Conservation (phyloP, 2,888 invertebrate genomes). For the Gryllus longicercus region DNA sequence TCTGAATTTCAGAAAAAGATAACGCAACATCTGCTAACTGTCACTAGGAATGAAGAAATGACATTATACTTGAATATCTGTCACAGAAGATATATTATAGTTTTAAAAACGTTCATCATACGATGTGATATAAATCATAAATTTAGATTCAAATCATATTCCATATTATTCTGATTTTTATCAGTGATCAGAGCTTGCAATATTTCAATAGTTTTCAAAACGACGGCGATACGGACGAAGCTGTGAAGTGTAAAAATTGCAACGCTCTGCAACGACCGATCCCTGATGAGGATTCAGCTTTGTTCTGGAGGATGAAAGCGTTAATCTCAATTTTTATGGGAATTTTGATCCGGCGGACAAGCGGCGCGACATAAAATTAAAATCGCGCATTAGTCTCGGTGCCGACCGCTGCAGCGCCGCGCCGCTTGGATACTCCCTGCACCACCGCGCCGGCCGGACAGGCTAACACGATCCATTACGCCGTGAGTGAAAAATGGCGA, state of each 20-base stretch:
- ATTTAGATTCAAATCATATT: too few species aligned
- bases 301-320: neutral
- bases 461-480: neutral
- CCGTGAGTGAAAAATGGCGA: constrained; percentile 17
- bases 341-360: neutral
- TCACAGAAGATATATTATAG: too few species aligned
- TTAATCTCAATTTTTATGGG: neutral
- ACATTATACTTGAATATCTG: too few species aligned
- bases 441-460: neutral
- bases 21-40: too few species aligned
- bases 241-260: neutral
- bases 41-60: too few species aligned
- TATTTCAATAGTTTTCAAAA: neutral
- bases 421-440: neutral
- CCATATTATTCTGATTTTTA: too few species aligned
- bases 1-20: too few species aligned
- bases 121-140: too few species aligned
- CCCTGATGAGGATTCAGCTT: neutral
- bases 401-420: neutral
- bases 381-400: neutral
- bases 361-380: neutral
- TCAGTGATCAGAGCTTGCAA: too few species aligned
- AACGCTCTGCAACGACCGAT: neutral
- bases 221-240: neutral
- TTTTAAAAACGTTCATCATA: too few species aligned